These are phyloP conservation scores for Ophion costatus DNA, from an alignment of 2,888 invertebrate species.

Conservation along the genomic window DNA sequence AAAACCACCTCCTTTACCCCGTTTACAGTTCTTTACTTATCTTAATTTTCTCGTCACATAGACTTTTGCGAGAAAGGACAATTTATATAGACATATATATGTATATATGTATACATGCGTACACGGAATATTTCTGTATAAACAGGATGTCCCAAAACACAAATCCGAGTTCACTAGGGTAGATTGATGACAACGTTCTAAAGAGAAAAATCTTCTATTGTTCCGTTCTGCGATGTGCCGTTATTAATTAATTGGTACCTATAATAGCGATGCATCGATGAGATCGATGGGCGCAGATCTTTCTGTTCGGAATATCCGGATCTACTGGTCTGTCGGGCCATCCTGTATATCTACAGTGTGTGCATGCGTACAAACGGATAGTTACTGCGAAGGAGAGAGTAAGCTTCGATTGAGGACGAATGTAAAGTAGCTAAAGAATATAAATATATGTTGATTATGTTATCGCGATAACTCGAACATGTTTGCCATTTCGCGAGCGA, in stretches of 20 bases:
- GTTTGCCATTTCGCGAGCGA: slow-evolving; percentile 45
- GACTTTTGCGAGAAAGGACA: slow-evolving; percentile 59
- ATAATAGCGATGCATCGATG: too few relatives aligned
- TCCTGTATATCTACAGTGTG: slow-evolving; percentile 3
- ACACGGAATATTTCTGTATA: background rate
- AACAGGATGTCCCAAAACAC: slow-evolving; percentile 21
- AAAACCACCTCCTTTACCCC: background rate
- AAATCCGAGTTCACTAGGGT: background rate
- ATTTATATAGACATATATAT: slow-evolving; percentile 64
- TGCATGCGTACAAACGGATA: slow-evolving; percentile 65
- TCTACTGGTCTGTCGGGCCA: background rate
- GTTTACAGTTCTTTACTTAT: slow-evolving; percentile 43
- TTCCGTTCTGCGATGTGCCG: too few relatives aligned
- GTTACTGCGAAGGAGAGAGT: slow-evolving; percentile 30
- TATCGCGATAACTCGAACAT: slow-evolving; percentile 41
- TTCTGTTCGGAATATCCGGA: background rate
- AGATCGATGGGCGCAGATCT: background rate
- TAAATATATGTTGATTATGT: slow-evolving; percentile 64
- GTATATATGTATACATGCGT: background rate
- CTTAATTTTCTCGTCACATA: slow-evolving; percentile 41
- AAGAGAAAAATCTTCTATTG: too few relatives aligned
- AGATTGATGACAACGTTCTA: too few relatives aligned
- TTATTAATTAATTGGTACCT: too few relatives aligned
- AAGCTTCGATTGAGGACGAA: slow-evolving; percentile 63
- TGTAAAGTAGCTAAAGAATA: slow-evolving; percentile 67